These are phyloP conservation scores for Ctenopoma multispine DNA, from an alignment of 2,797 vertebrate genomes.

Conservation along the genomic window DNA sequence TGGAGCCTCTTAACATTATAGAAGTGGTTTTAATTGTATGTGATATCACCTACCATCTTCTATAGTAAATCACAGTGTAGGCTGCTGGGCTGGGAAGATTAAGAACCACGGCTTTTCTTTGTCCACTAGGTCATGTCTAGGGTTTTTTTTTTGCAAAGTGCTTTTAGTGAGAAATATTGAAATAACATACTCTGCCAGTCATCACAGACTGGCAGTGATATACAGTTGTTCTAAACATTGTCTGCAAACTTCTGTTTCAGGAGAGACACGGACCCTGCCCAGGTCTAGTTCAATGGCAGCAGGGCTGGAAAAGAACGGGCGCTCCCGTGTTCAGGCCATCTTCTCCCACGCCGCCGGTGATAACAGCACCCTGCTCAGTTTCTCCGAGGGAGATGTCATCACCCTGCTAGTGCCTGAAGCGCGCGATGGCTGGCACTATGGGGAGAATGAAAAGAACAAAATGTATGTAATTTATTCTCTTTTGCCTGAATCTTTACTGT, in stretches of 20 bases:
- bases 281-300: constrained; percentile 99
- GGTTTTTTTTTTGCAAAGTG: not conserved
- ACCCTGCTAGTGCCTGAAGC: constrained; percentile 97
- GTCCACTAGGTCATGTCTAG: not conserved
- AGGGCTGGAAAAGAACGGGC: constrained; percentile 94
- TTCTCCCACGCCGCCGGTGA: constrained; percentile 97
- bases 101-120: not conserved
- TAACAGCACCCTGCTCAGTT: constrained; percentile 96
- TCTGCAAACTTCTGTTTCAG: constrained; percentile 75
- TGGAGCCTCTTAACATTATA: not conserved
- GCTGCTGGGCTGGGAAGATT: not conserved
- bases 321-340: constrained; percentile 94
- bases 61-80: not conserved
- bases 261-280: constrained; percentile 96
- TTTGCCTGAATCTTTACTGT: constrained; percentile 5
- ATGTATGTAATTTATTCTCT: constrained; percentile 84
- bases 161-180: not conserved
- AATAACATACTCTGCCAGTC: not conserved
- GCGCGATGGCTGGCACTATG: constrained; percentile 98
- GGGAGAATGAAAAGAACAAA: constrained; percentile 98
- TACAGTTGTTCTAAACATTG: not conserved
- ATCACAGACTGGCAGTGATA: not conserved
- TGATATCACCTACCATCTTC: not conserved
- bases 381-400: constrained; percentile 96
- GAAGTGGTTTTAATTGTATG: no score